Evolutionary conservation across 2,888 invertebrate species (phyloP).

Genomic region (Macrophya alboannulata): DNA sequence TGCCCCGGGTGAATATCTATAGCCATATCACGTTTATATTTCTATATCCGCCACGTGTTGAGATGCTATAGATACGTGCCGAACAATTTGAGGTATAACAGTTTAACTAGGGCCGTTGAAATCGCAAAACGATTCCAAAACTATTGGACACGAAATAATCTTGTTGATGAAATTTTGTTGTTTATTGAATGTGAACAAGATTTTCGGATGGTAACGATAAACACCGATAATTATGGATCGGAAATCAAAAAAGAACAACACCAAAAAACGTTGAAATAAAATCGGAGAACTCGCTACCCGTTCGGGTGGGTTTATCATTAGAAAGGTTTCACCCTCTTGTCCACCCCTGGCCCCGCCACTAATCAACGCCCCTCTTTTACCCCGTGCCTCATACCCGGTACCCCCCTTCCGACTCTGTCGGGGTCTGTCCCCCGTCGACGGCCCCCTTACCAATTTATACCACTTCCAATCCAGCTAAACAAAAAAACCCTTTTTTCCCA

Average conservation of each 20-base stretch:
- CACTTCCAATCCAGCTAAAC: constrained; percentile 70
- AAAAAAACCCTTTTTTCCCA: constrained; percentile 66
- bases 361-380: constrained; percentile 60
- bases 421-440: constrained; percentile 53
- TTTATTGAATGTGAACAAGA: not conserved
- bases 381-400: constrained; percentile 1
- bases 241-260: not conserved
- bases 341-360: constrained; percentile 56
- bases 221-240: not conserved
- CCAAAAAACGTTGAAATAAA: constrained; percentile 64
- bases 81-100: no score
- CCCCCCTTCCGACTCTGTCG: constrained; percentile 33
- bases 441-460: constrained; percentile 68
- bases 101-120: no score
- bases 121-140: no score
- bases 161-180: not conserved
- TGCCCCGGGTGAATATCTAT: not conserved
- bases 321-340: constrained; percentile 57
- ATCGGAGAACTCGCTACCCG: constrained; percentile 67
- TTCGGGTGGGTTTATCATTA: constrained; percentile 60
- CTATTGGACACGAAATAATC: not conserved
- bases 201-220: not conserved
- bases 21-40: not conserved
- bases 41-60: not conserved
- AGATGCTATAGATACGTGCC: not conserved